These are phyloP conservation scores for Huso huso DNA, from an alignment of 2,797 vertebrate genomes.

Conservation along the genomic window DNA sequence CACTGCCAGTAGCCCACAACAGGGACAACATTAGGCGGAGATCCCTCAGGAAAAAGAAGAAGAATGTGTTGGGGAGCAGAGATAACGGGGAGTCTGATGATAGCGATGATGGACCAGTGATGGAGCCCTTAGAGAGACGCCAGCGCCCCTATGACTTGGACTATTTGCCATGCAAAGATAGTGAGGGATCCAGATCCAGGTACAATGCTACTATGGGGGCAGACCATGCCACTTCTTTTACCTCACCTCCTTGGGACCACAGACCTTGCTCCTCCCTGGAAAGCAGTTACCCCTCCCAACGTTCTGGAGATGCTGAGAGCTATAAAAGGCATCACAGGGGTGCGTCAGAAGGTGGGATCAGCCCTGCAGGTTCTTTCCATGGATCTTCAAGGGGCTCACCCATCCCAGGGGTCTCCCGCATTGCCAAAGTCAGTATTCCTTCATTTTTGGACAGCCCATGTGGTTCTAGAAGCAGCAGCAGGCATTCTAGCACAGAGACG, in stretches of 20 bases:
- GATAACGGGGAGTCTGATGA: conserved; percentile 55
- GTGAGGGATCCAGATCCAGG: conserved; percentile 38
- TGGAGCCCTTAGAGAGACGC: conserved; percentile 50
- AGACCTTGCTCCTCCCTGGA: conserved; percentile 1
- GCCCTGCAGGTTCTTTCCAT: conserved; percentile 1
- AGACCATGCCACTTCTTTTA: conserved; percentile 4
- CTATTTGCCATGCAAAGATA: conserved; percentile 31
- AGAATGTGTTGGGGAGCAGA: conserved; percentile 35
- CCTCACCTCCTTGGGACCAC: conserved; percentile 46
- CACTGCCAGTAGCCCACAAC: conserved; percentile 42
- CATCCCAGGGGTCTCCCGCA: conserved; percentile 73
- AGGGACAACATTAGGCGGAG: conserved; percentile 57
- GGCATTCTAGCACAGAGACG: conserved; percentile 87
- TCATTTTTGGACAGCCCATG: conserved; percentile 70
- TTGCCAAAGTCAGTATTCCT: conserved; percentile 87
- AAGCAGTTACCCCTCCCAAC: conserved; percentile 32
- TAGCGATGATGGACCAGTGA: conserved; percentile 45
- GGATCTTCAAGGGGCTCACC: conserved; percentile 23
- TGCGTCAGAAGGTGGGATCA: conserved; percentile 30
- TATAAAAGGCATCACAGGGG: conserved; percentile 32
- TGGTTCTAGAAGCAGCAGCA: conserved; percentile 71
- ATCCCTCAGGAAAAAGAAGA: conserved; percentile 68
- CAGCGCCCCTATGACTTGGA: conserved; percentile 29
- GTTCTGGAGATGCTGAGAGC: conserved; percentile 25
- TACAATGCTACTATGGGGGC: not conserved